These are phyloP conservation scores for Procambarus virginalis DNA, from an alignment of 1,140 invertebrate species.

Conservation along the genomic window DNA sequence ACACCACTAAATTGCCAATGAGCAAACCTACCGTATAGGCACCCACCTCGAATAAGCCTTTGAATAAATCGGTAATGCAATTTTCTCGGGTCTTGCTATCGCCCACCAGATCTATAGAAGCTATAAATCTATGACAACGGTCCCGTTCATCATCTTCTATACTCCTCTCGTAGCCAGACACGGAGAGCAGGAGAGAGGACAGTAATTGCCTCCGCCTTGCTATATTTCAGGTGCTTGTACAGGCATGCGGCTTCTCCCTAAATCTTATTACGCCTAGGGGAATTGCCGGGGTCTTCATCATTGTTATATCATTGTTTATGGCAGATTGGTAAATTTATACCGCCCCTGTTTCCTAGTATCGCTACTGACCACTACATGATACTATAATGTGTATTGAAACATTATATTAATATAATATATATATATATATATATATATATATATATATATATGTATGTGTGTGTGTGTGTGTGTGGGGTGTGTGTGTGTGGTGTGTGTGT, in stretches of 20 bases:
- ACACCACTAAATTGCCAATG: conserved; percentile 39
- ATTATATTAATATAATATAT: not conserved
- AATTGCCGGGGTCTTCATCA: not conserved
- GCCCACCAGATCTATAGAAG: conserved; percentile 65
- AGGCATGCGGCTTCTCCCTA: conserved; percentile 40
- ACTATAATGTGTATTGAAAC: not conserved
- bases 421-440: conserved; percentile 26
- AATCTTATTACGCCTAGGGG: conserved; percentile 32
- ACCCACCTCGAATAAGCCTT: conserved; percentile 58
- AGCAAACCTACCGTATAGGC: conserved; percentile 43
- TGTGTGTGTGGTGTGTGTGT: conserved; percentile 3
- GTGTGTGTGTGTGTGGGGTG: not conserved
- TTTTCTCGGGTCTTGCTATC: conserved; percentile 66
- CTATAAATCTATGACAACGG: conserved; percentile 64
- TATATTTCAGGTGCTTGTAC: conserved; percentile 50
- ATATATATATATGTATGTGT: conserved; percentile 14
- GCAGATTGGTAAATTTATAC: not conserved
- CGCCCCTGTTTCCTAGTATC: not conserved
- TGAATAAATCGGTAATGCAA: conserved; percentile 68
- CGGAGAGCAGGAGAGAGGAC: conserved; percentile 16
- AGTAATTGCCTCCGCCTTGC: conserved; percentile 48
- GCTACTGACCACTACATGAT: not conserved
- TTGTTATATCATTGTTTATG: conserved; percentile 13
- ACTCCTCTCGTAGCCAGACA: conserved; percentile 13
- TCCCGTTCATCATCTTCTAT: conserved; percentile 58